Evolutionary conservation across 2,113 vertebrate genomes (phyloP).

Genomic region (Sturnus vulgaris): DNA sequence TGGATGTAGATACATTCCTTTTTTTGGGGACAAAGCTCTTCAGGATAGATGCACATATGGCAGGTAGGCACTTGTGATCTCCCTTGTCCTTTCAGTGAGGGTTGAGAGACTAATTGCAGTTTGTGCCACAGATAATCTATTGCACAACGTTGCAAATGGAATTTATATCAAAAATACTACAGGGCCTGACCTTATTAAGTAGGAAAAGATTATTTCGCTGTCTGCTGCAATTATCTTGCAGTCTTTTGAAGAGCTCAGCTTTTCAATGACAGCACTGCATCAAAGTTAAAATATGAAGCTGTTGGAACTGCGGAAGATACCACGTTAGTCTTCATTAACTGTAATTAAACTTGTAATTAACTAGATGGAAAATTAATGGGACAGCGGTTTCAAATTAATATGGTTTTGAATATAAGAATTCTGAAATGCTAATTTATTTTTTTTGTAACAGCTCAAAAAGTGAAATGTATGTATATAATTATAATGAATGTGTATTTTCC

Average conservation of each 20-base stretch:
- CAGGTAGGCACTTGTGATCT: not conserved
- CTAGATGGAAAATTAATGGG: not conserved
- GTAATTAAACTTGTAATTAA: constrained; percentile 23
- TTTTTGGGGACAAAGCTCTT: not conserved
- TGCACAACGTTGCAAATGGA: not conserved
- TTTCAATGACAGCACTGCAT: not conserved
- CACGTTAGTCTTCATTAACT: not conserved
- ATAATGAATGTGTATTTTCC: not conserved
- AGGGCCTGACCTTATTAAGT: not conserved
- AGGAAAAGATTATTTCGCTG: not conserved
- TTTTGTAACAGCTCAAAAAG: not conserved
- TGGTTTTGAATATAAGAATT: not conserved
- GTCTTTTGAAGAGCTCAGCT: not conserved
- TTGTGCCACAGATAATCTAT: not conserved
- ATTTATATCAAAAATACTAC: constrained; percentile 4
- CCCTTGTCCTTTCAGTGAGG: not conserved
- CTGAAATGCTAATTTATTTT: not conserved
- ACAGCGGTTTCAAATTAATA: not conserved
- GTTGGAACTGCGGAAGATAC: not conserved
- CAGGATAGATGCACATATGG: not conserved
- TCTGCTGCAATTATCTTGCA: not conserved
- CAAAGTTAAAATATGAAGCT: not conserved
- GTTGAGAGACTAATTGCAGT: not conserved
- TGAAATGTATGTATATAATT: not conserved
- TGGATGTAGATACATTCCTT: not conserved